Evolutionary conservation across 2,113 vertebrate genomes (phyloP).

Genomic region (Chloebia gouldiae): DNA sequence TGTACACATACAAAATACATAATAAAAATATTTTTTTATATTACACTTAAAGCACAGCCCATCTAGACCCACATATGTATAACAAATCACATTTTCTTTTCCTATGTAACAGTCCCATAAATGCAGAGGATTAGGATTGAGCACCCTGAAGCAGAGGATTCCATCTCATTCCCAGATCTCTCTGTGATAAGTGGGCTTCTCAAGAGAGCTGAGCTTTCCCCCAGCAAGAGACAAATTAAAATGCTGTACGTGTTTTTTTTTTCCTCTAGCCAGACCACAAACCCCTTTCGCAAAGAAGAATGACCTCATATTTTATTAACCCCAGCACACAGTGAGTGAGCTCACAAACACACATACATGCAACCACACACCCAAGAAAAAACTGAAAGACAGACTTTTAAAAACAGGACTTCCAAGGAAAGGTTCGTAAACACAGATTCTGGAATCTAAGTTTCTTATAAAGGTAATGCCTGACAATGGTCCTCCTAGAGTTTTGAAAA

Average conservation of each 20-base stretch:
- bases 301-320: slow-evolving; percentile 52
- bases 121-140: neutral
- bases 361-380: neutral
- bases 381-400: neutral
- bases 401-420: neutral
- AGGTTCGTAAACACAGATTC: neutral
- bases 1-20: neutral
- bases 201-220: neutral
- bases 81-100: neutral
- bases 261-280: slow-evolving; percentile 36
- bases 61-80: neutral
- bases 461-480: neutral
- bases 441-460: neutral
- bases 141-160: neutral
- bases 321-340: neutral
- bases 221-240: slow-evolving; percentile 19
- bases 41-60: neutral
- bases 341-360: neutral
- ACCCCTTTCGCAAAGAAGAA: slow-evolving; percentile 54
- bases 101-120: neutral
- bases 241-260: slow-evolving; percentile 6
- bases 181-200: neutral
- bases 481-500: neutral
- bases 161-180: neutral
- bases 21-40: neutral